Base-by-base conservation (phyloP, 2,797 vertebrate species). In the Cetoscarus ocellatus region DNA sequence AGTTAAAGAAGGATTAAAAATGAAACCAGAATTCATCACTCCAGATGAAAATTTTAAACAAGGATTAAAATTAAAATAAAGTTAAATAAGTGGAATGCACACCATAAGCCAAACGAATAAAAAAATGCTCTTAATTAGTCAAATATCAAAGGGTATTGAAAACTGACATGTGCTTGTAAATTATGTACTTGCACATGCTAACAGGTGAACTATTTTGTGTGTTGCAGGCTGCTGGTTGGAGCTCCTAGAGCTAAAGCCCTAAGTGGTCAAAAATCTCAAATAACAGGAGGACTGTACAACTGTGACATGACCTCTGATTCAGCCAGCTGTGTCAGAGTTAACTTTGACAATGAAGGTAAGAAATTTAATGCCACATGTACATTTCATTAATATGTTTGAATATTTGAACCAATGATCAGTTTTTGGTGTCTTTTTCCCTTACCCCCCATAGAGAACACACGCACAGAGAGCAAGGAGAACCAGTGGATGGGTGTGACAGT, bases 401-500 rank as follows among this genome's bases (percentile, higher is more conserved):
- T 36, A 62, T 34, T 49, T 12, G 7, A 58, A 4, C 48, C 17
- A 58, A 17, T 40, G 4, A 50, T 15, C 19, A 8, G 17, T 59
- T 3, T 72, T 36, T 74, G 27, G 7, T 78, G 51, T 57, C 8
- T 67, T 52, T 10, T 3, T 50, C 7, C 60, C 11, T n/a, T n/a
- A n/a, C n/a, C 47, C 39, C 67, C 6, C 75, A 19, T 34, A 99
- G 98, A 96, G 89, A 89, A 99, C 73, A 36, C 50, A 1, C 3
- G 0, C 0, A 63, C 0, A 0, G 98, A 99, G 82, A 98, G 95
- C 92, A 99, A 99, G 91, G 95, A 97, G 77, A 95, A 98, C 77
- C 98, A 99, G 6, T 99, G 98, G 98, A 97, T 99, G 98, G 98
- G 98, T 50, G 98, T 99, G 72, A 95, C 96, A 8, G 97, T 99